These are phyloP conservation scores for Diploscapter pachys DNA, from an alignment of 1,140 invertebrate genomes.

Conservation along the genomic window DNA sequence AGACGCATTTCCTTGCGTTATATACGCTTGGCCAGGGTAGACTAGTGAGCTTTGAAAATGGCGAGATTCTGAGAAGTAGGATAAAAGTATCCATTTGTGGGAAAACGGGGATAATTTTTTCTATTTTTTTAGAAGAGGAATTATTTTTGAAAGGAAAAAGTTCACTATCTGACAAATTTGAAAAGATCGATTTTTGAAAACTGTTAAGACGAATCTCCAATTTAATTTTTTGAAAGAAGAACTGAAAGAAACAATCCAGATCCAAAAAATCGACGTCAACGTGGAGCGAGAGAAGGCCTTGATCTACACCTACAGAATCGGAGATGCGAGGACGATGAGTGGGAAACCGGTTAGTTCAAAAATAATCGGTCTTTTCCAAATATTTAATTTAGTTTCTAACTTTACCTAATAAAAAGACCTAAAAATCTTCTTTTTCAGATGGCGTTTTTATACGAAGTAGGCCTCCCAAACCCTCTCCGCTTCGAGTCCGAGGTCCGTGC, in stretches of 20 bases:
- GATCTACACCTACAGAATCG: not conserved
- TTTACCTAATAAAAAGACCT: not conserved
- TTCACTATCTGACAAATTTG: too few relatives aligned
- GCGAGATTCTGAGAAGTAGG: too few relatives aligned
- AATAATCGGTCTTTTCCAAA: constrained; percentile 1
- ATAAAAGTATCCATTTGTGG: not conserved
- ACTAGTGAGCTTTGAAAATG: too few relatives aligned
- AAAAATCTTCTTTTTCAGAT: constrained; percentile 13
- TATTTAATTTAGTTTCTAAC: constrained; percentile 31
- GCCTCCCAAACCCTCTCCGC: constrained; percentile 40
- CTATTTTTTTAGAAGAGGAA: too few relatives aligned
- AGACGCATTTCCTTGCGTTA: constrained; percentile 14
- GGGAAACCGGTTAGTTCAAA: constrained; percentile 19
- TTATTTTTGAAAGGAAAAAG: too few relatives aligned
- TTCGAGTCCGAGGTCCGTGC: constrained; percentile 47
- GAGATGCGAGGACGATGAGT: constrained; percentile 11
- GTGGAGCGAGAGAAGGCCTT: constrained; percentile 40
- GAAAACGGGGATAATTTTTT: not conserved
- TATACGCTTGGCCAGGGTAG: too few relatives aligned
- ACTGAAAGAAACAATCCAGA: too few relatives aligned
- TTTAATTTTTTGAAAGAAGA: too few relatives aligned
- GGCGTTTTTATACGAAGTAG: constrained; percentile 37
- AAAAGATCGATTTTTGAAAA: too few relatives aligned
- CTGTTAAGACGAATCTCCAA: too few relatives aligned
- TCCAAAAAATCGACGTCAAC: constrained; percentile 21